Evolutionary conservation across 2,113 vertebrate species (phyloP).

Genomic region (Tor tambroides): DNA sequence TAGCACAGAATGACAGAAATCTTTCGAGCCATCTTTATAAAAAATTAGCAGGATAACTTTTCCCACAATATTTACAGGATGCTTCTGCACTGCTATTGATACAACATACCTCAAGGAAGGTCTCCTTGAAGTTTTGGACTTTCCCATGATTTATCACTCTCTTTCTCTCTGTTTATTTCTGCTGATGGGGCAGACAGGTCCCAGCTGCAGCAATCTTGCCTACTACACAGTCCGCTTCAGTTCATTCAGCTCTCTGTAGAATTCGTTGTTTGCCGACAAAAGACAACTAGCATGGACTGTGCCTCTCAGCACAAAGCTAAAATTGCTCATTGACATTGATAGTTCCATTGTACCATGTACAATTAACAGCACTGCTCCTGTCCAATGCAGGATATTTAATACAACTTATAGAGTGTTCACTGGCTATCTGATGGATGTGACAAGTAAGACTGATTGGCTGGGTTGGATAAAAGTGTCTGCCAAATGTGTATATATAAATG

Average conservation of each 20-base stretch:
- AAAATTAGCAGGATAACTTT: not conserved
- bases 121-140: not conserved
- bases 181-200: slow-evolving; percentile 39
- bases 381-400: not conserved
- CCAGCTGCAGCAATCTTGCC: slow-evolving; percentile 18
- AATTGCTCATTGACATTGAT: slow-evolving; percentile 11
- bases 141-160: not conserved
- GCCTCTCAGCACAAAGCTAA: not conserved
- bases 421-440: no score
- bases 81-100: not conserved
- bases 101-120: not conserved
- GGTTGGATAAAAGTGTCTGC: no score
- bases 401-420: no score
- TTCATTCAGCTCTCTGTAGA: slow-evolving; percentile 48
- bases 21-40: not conserved
- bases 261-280: slow-evolving; percentile 29
- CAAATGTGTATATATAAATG: not conserved
- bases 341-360: not conserved
- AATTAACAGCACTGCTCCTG: not conserved
- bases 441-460: no score
- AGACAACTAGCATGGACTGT: slow-evolving; percentile 1
- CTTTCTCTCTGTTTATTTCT: slow-evolving; percentile 11
- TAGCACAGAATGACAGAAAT: not conserved
- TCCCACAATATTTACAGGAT: not conserved
- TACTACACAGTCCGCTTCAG: slow-evolving; percentile 24